phyloP scores from a whole-genome alignment of 2,888 invertebrate species.

The Frankliniella fusca region DNA sequence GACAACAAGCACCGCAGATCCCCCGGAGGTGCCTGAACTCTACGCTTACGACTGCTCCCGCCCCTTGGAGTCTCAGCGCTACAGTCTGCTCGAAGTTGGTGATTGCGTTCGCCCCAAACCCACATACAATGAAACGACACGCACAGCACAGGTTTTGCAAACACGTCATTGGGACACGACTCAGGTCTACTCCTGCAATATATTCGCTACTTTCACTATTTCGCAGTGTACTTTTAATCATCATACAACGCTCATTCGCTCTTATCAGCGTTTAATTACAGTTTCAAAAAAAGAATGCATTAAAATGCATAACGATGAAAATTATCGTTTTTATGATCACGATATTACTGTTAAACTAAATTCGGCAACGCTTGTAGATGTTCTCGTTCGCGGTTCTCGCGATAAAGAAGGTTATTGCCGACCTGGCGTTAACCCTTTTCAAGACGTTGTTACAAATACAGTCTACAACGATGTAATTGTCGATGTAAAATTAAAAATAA shows the following conservation, averaged over 20 bases:
- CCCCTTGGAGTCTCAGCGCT: no score
- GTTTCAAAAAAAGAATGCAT: not conserved
- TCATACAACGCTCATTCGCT: not conserved
- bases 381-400: not conserved
- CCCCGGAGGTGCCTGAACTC: no score
- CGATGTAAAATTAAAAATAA: not conserved
- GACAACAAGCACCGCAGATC: no score
- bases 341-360: not conserved
- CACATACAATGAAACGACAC: not conserved
- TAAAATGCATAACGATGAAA: not conserved
- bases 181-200: not conserved
- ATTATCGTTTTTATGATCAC: not conserved
- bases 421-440: not conserved
- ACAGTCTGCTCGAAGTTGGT: no score
- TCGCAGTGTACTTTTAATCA: not conserved
- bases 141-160: not conserved
- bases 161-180: not conserved
- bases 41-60: no score
- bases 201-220: not conserved
- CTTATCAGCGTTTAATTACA: not conserved
- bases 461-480: not conserved
- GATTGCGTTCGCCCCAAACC: no score
- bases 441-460: not conserved
- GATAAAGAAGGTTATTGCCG: not conserved
- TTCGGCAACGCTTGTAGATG: not conserved